Percentiles rank a stretch among this genome's conserved stretches.
phyloP scores from a whole-genome alignment of 2,113 vertebrate genomes.

The Lagopus muta region DNA sequence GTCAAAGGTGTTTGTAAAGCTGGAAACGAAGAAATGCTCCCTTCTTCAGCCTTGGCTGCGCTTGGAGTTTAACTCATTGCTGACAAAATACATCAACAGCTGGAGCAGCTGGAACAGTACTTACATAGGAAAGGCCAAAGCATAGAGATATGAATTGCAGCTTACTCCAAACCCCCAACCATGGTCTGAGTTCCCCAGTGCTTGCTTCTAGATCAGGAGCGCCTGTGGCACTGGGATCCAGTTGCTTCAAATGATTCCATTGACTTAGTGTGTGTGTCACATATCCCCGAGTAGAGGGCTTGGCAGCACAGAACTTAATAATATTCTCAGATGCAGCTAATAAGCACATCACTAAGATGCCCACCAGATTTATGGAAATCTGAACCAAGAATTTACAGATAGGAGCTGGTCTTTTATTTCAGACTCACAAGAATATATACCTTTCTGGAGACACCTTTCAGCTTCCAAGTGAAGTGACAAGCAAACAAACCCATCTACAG shows the following conservation, averaged over 20 bases:
- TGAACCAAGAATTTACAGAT: not conserved
- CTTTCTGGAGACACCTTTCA: slow-evolving; percentile 7
- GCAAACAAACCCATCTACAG: not conserved
- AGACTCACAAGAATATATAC: not conserved
- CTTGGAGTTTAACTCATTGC: not conserved
- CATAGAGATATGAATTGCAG: not conserved
- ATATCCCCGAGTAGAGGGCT: not conserved
- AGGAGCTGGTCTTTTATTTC: not conserved
- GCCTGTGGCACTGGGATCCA: not conserved
- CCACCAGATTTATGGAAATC: not conserved
- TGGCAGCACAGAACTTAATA: not conserved
- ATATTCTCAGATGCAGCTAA: not conserved
- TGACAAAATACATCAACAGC: not conserved
- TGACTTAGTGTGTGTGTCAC: not conserved
- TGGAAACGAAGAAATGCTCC: slow-evolving; percentile 36
- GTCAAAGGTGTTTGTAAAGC: slow-evolving; percentile 37
- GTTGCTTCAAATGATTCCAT: not conserved
- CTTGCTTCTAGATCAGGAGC: not conserved
- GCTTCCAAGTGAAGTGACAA: slow-evolving; percentile 10
- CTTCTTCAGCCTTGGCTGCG: not conserved
- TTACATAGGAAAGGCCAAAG: not conserved
- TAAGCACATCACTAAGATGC: not conserved
- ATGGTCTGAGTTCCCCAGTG: fast-evolving
- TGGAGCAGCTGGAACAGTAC: not conserved
- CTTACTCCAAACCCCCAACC: not conserved